These are phyloP conservation scores for Melanostoma scalare DNA, from an alignment of 2,888 invertebrate genomes.

Conservation along the genomic window DNA sequence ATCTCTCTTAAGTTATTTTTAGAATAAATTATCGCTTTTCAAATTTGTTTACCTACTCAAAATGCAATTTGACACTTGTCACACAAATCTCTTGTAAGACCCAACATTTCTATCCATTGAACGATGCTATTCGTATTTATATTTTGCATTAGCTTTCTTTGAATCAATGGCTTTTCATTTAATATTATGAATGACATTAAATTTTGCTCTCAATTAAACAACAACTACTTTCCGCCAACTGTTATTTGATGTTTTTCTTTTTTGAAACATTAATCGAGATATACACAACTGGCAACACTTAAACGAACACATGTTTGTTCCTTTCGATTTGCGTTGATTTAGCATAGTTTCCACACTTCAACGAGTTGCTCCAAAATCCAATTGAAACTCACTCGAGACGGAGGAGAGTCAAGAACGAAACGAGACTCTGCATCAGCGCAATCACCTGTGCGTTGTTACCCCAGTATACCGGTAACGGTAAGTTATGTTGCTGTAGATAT, in stretches of 20 bases:
- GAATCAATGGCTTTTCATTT: too few relatives aligned
- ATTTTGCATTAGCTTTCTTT: too few relatives aligned
- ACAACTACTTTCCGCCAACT: conserved; percentile 10
- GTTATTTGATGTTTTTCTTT: conserved; percentile 19
- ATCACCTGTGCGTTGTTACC: conserved; percentile 61
- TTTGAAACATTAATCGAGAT: conserved; percentile 24
- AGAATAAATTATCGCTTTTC: too few relatives aligned
- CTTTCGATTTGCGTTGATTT: conserved; percentile 19
- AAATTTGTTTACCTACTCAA: too few relatives aligned
- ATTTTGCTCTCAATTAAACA: too few relatives aligned
- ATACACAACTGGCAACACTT: conserved; percentile 56
- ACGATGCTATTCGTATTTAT: too few relatives aligned
- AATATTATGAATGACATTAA: too few relatives aligned
- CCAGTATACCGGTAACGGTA: conserved; percentile 59
- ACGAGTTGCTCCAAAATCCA: conserved; percentile 14
- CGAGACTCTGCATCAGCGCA: conserved; percentile 48
- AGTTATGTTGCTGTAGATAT: conserved; percentile 48
- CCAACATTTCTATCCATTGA: too few relatives aligned
- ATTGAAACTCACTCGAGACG: conserved; percentile 43
- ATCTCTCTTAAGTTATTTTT: too few relatives aligned
- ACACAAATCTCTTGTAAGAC: too few relatives aligned
- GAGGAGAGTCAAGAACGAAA: conserved; percentile 1
- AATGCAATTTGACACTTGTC: too few relatives aligned
- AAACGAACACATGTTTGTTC: conserved; percentile 17
- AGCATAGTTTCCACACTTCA: conserved; percentile 29